phyloP scores from a whole-genome alignment of 2,797 vertebrate genomes.

The Galagoides demidoff region DNA sequence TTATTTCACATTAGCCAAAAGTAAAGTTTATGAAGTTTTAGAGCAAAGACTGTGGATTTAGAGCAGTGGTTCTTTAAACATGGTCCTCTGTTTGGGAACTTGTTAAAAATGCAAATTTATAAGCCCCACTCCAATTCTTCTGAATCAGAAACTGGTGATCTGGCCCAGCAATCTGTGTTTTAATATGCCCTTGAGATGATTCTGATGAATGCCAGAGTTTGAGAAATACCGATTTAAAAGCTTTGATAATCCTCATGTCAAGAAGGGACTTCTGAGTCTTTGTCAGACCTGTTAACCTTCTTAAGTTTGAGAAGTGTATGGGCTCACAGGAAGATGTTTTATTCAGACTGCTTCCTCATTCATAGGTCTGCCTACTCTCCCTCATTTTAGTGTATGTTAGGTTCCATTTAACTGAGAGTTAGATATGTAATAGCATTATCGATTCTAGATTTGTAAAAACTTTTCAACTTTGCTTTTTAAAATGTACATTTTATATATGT shows the following conservation, averaged over 20 bases:
- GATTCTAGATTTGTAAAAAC: not conserved
- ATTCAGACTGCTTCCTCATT: not conserved
- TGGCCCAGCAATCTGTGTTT: not conserved
- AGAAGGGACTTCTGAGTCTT: not conserved
- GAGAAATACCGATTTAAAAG: slow-evolving; percentile 20
- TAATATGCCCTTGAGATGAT: not conserved
- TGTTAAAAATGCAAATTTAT: slow-evolving; percentile 39
- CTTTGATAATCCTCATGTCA: not conserved
- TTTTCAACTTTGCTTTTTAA: not conserved
- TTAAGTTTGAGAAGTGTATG: not conserved
- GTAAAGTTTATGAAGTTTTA: slow-evolving; percentile 38
- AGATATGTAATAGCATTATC: not conserved
- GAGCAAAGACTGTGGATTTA: slow-evolving; percentile 5
- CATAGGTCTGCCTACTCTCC: not conserved
- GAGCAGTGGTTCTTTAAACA: slow-evolving; percentile 23
- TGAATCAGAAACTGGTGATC: not conserved
- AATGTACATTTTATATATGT: not conserved
- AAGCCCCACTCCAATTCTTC: not conserved
- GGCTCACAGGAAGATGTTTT: not conserved
- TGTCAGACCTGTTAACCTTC: not conserved
- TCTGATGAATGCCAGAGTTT: not conserved
- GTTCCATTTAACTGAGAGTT: slow-evolving; percentile 33
- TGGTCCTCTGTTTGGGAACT: not conserved
- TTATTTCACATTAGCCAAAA: slow-evolving; percentile 32
- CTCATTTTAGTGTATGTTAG: not conserved